Conservation (phyloP, 2,888 invertebrate genomes). For the Tolmerus cingulatus region DNA sequence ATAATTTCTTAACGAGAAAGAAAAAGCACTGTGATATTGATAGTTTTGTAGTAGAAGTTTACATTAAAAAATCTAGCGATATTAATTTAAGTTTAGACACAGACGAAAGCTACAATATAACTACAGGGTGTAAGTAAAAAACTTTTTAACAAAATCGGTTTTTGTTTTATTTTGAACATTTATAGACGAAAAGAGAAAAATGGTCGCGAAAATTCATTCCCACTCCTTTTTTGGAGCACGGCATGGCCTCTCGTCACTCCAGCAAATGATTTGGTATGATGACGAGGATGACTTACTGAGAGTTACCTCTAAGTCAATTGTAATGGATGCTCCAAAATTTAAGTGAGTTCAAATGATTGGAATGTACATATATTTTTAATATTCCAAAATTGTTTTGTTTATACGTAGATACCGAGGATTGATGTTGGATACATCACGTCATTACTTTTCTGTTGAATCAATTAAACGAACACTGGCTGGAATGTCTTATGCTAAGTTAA, state of each 20-base stretch:
- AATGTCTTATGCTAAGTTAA: constrained; percentile 89
- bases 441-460: constrained; percentile 80
- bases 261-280: constrained; percentile 83
- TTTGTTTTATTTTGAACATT: background rate
- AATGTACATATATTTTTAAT: background rate
- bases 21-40: constrained; percentile 57
- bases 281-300: constrained; percentile 71
- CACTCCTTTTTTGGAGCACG: constrained; percentile 79
- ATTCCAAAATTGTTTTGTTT: background rate
- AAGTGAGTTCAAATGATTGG: constrained; percentile 51
- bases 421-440: constrained; percentile 89
- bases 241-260: constrained; percentile 79
- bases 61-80: constrained; percentile 67
- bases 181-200: constrained; percentile 57
- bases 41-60: constrained; percentile 62
- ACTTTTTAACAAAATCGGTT: background rate
- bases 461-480: constrained; percentile 81
- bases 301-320: constrained; percentile 71
- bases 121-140: constrained; percentile 64
- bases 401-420: constrained; percentile 76
- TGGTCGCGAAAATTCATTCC: constrained; percentile 72
- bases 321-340: constrained; percentile 80
- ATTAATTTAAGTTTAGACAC: constrained; percentile 71
- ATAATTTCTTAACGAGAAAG: constrained; percentile 49
- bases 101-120: constrained; percentile 79